These are phyloP conservation scores for Colistium nudipinnis DNA, from an alignment of 2,113 vertebrate species.

Conservation along the genomic window DNA sequence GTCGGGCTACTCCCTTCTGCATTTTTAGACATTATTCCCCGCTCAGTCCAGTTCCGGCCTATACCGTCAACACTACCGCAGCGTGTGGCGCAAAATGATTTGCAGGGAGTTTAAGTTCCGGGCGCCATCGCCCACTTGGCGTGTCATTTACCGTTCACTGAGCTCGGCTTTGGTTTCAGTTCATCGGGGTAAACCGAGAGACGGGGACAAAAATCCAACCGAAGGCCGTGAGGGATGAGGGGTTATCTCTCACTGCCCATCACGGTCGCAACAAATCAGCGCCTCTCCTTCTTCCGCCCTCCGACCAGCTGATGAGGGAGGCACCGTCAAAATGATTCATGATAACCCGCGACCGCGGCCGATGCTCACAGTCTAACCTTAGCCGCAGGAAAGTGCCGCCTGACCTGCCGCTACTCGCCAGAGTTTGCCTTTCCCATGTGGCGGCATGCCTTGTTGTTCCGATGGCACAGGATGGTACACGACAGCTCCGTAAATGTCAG, in stretches of 20 bases:
- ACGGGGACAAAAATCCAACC: background rate
- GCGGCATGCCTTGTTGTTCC: too few species aligned
- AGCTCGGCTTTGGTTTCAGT: too few species aligned
- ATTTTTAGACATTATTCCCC: background rate
- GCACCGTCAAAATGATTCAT: conserved; percentile 7
- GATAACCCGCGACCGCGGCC: conserved; percentile 2
- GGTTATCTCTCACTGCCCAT: background rate
- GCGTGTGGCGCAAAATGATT: background rate
- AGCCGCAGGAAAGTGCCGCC: background rate
- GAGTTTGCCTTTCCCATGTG: conserved; percentile 1
- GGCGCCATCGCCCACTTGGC: conserved; percentile 1
- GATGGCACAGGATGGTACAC: background rate
- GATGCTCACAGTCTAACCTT: conserved; percentile 7
- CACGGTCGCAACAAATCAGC: background rate
- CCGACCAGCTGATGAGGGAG: background rate
- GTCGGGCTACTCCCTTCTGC: background rate
- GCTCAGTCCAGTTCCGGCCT: background rate
- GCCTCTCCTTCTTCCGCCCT: background rate
- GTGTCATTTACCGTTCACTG: too few species aligned
- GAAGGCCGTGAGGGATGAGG: background rate
- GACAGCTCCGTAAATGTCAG: background rate
- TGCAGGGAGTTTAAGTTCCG: background rate
- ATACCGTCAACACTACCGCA: background rate
- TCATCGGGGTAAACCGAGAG: background rate
- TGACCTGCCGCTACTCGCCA: background rate